Base-by-base conservation (phyloP, 1,140 invertebrate genomes). In the Leptoteleia sp. region DNA sequence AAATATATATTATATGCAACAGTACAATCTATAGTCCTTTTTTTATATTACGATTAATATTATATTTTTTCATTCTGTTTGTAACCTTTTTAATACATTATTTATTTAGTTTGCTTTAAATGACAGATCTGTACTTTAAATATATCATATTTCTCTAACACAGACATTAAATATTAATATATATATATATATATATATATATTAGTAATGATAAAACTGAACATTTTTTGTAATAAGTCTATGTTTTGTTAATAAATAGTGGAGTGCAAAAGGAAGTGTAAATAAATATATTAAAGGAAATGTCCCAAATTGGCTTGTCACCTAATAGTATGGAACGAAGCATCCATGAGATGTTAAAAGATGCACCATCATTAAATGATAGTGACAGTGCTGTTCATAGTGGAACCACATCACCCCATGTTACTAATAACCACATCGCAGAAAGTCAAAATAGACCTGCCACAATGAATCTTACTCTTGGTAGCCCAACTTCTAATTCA, bases 281-380 rank as follows among this genome's bases (percentile, higher is more conserved):
- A 2, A 35, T 5, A 11, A 12, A 3, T 8, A 1, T 15, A 43
- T 22, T 1, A 7, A 13, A 15, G 9, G 84, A 40, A 38, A 88
- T 89, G 81, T 85, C 83, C 4, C 80, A 85, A 61, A 83, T 83
- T 29, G 83, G 80, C 22, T 52, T 84, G 16, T 80, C 90, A 72
- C 89, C 90, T 13, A 76, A 47, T 71, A 81, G 79, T 45, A 88
- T 89, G 85, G 94, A 95, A 83, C 90, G 93, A 52, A 96, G 95
- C 88, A 94, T 96, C 83, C 94, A 96, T 83, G 95, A 96, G 90
- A 96, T 96, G 93, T 87, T 97, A 37, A 95, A 96, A 85, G 95
- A 96, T 84, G 94, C 94, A 17, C 94, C 95, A 13, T 92, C 93
- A 3, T 90, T 95, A 72, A 94, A 95, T 79, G 94, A 95, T 75